Conservation (phyloP, 2,797 vertebrate species). For the Pteropus rufus region DNA sequence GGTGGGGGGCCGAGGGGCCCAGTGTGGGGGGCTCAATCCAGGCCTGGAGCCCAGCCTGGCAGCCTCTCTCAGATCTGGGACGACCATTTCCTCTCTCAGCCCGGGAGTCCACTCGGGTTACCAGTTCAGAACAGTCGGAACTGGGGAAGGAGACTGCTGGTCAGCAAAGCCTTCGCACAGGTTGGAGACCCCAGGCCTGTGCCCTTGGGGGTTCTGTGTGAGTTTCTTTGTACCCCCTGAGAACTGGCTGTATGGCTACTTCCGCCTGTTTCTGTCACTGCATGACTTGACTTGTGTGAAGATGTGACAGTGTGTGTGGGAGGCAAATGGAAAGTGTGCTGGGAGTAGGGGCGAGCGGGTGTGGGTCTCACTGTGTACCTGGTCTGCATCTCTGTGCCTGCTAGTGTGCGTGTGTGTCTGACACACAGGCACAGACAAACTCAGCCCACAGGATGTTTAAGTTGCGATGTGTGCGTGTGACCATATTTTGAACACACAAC, state of each 20-base stretch:
- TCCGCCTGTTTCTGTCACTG: background rate
- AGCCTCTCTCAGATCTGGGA: constrained; percentile 25
- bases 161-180: background rate
- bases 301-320: background rate
- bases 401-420: background rate
- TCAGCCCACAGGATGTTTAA: background rate
- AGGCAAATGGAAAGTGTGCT: background rate
- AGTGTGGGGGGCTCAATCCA: background rate
- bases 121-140: background rate
- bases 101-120: constrained; percentile 35
- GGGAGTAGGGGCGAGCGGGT: background rate
- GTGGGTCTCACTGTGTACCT: background rate
- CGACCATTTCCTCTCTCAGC: constrained; percentile 52
- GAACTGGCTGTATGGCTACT: background rate
- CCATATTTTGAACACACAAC: background rate
- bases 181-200: background rate
- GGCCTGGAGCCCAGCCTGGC: constrained; percentile 46
- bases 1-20: background rate
- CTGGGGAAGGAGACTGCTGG: background rate
- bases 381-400: background rate
- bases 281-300: background rate
- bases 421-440: background rate
- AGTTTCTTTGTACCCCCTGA: background rate
- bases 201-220: background rate
- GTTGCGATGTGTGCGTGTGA: background rate